phyloP scores from a whole-genome alignment of 2,113 vertebrate species.

The Chlorodrepanis virens region DNA sequence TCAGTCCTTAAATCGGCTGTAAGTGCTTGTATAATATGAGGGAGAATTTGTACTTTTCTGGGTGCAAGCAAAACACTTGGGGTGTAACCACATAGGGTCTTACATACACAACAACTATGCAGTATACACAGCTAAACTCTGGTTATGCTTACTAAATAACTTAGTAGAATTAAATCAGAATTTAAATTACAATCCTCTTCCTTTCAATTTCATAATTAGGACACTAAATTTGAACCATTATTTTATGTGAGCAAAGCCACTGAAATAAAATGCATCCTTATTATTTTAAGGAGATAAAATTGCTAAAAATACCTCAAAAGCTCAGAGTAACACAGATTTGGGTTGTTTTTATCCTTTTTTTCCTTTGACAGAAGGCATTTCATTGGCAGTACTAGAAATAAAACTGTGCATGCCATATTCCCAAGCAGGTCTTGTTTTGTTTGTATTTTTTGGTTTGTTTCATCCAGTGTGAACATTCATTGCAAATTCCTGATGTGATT shows the following conservation, averaged over 20 bases:
- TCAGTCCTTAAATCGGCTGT: not conserved
- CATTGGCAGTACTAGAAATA: not conserved
- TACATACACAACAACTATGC: not conserved
- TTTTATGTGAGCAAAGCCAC: not conserved
- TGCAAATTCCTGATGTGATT: not conserved
- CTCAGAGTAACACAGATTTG: not conserved
- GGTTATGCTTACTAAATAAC: conserved; percentile 9
- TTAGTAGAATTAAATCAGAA: not conserved
- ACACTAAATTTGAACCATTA: not conserved
- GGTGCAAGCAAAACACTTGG: not conserved
- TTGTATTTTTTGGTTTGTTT: not conserved
- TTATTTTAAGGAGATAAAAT: not conserved
- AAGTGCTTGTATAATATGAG: not conserved
- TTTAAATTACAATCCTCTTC: not conserved
- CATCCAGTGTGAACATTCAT: not conserved
- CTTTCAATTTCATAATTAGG: conserved; percentile 37
- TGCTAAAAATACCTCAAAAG: not conserved
- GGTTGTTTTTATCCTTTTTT: not conserved
- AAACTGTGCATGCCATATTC: not conserved
- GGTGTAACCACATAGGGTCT: not conserved
- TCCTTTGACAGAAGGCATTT: not conserved
- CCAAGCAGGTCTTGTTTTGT: not conserved
- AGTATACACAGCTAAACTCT: not conserved
- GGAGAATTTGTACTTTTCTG: not conserved
- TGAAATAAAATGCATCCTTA: not conserved